Base-by-base conservation (phyloP, 2,113 vertebrate genomes). In the Raja brachyura region DNA sequence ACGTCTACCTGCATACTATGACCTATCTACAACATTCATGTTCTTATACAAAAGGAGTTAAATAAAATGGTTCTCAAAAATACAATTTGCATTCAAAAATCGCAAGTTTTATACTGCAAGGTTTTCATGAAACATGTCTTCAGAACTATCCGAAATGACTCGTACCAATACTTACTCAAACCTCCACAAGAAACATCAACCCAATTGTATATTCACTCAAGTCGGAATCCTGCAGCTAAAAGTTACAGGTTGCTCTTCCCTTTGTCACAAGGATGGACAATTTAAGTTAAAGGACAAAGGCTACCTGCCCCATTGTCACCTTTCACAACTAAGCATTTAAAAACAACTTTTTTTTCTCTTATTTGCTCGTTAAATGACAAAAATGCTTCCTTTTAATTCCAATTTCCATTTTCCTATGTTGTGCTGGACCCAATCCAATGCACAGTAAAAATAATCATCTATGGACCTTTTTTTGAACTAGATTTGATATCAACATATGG, bases 21-120 rank as follows among this genome's bases (percentile, higher is more conserved):
- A 90, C 18, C 5, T 14, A n/a, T n/a, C 59, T 54, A 56, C 81
- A 88, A 88, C 59, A 33, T 33, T 31, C 20, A 8, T n/a, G 0
- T 83, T 83, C 48, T 18, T n/a, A 31, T 63, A 63, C 56, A 88
- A 63, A 31, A 31, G 85, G 85, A 88, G 61, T 88, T 86, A 86
- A 86, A 86, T 86, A 88, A 88, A n/a, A 63, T 59, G 4, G 66
- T 18, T 66, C 33, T 33, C n/a, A 63, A n/a, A n/a, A 88, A 86
- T 86, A 86, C 56, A 86, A 86, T 86, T n/a, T 10, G 56, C 56
- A 61, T 28, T n/a, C 54, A 83, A 88, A 88, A 88, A 33, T 66
- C 1, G 25, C 25, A 61, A 86, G 39, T 25, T 86, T 86, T 25
- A 61, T 86, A 10, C 56, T n/a, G 56, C 1, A 8, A 28, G 18